Evolutionary conservation across 2,888 invertebrate species (phyloP).

Genomic region (Agrilus mali): DNA sequence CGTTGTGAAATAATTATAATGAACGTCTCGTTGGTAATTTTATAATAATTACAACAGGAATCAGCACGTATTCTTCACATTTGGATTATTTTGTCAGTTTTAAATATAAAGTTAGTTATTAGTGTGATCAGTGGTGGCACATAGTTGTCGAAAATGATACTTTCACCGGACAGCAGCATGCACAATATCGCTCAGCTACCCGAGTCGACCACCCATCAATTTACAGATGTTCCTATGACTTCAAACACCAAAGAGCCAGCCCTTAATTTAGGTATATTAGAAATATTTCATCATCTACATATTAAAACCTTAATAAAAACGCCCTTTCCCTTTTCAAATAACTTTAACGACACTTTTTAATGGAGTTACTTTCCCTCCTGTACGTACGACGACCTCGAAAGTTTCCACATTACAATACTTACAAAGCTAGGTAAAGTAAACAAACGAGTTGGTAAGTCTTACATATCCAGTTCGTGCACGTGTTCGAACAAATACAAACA

Average conservation of each 20-base stretch:
- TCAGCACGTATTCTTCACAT: neutral
- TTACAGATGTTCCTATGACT: constrained; percentile 25
- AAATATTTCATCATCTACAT: no score
- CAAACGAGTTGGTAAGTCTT: no score
- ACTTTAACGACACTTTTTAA: no score
- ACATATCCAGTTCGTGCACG: no score
- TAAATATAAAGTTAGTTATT: no score
- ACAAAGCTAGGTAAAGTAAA: no score
- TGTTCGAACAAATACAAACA: no score
- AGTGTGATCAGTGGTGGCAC: constrained; percentile 7
- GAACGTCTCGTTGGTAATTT: neutral
- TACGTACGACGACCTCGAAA: no score
- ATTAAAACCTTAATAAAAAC: no score
- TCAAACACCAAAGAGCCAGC: constrained; percentile 48
- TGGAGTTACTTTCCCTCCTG: no score
- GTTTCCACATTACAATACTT: no score
- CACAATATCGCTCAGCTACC: constrained; percentile 35
- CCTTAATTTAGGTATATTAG: constrained; percentile 65
- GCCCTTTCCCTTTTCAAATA: no score
- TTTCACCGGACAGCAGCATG: constrained; percentile 54
- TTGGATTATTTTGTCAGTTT: constrained; percentile 4
- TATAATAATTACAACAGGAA: neutral
- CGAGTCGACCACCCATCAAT: constrained; percentile 30
- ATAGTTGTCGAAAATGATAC: constrained; percentile 38
- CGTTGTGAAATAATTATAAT: neutral